Percentiles rank a stretch among this genome's conserved stretches.
Conservation (phyloP, 2,113 vertebrate genomes). For the Dromiciops gliroides region DNA sequence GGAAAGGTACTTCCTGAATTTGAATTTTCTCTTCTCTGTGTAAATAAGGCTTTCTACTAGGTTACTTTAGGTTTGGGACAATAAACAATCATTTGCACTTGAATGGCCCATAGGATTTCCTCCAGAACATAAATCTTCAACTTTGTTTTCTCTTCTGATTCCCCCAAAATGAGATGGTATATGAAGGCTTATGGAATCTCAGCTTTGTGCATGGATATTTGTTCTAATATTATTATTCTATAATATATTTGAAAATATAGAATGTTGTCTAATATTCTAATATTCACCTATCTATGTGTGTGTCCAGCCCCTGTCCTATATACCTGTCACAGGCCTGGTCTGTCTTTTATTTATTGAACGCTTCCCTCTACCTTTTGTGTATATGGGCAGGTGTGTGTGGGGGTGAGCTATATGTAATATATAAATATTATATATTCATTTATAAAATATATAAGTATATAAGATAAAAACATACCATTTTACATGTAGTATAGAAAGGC, state of each 20-base stretch:
- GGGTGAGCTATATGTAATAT: too few relatives aligned
- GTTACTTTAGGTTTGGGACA: neutral
- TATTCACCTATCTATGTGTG: neutral
- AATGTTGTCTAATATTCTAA: neutral
- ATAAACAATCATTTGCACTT: neutral
- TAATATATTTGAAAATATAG: neutral
- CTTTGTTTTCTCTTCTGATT: neutral
- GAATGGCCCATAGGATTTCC: neutral
- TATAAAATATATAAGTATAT: too few relatives aligned
- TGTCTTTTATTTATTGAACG: neutral
- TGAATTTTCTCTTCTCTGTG: neutral
- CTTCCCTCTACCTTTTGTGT: neutral
- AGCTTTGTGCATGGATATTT: neutral
- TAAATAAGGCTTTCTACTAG: neutral
- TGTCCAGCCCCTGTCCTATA: neutral
- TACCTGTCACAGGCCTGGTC: neutral
- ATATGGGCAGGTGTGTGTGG: neutral
- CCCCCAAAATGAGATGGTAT: too few relatives aligned
- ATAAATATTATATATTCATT: too few relatives aligned
- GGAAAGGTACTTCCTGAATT: neutral
- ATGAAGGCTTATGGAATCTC: neutral
- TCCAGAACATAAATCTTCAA: neutral
- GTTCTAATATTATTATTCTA: neutral
- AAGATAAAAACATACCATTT: too few relatives aligned
- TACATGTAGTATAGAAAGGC: constrained; percentile 14